Percentiles rank a stretch among this genome's conserved stretches.
Conservation (phyloP, 2,888 invertebrate species). For the Zygaena filipendulae region DNA sequence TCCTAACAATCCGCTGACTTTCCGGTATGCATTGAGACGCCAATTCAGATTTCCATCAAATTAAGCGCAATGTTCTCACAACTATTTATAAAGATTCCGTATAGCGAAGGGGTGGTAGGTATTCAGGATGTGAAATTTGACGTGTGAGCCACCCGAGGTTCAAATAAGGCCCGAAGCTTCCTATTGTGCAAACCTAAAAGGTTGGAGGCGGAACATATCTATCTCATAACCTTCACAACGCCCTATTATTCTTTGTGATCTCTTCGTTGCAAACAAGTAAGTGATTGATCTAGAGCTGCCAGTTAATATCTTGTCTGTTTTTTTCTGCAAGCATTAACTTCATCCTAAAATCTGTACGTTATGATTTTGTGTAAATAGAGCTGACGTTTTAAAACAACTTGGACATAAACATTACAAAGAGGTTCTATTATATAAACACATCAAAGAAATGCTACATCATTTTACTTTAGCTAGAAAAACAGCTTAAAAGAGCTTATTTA, state of each 20-base stretch:
- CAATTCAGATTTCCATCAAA: slow-evolving; percentile 55
- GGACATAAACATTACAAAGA: too few relatives aligned
- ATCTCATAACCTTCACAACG: slow-evolving; percentile 40
- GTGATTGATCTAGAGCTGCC: slow-evolving; percentile 17
- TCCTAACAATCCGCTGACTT: slow-evolving; percentile 44
- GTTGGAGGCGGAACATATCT: slow-evolving; percentile 41
- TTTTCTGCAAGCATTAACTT: too few relatives aligned
- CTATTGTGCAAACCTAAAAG: slow-evolving; percentile 39
- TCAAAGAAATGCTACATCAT: too few relatives aligned
- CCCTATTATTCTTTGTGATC: slow-evolving; percentile 48
- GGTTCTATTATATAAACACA: too few relatives aligned
- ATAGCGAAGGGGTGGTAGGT: slow-evolving; percentile 30
- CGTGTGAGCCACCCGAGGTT: slow-evolving; percentile 49
- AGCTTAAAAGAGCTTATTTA: too few relatives aligned
- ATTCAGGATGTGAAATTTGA: slow-evolving; percentile 67
- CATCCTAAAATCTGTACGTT: too few relatives aligned
- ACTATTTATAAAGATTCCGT: slow-evolving; percentile 66
- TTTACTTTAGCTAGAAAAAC: too few relatives aligned
- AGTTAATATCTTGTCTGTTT: slow-evolving; percentile 6
- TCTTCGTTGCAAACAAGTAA: slow-evolving; percentile 30
- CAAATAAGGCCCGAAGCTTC: slow-evolving; percentile 30
- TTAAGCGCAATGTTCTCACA: slow-evolving; percentile 55
- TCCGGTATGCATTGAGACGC: slow-evolving; percentile 41
- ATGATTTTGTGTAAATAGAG: too few relatives aligned
- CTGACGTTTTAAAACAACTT: too few relatives aligned